Base-by-base conservation (phyloP, 2,113 vertebrate genomes). In the Pachyramphus minor region DNA sequence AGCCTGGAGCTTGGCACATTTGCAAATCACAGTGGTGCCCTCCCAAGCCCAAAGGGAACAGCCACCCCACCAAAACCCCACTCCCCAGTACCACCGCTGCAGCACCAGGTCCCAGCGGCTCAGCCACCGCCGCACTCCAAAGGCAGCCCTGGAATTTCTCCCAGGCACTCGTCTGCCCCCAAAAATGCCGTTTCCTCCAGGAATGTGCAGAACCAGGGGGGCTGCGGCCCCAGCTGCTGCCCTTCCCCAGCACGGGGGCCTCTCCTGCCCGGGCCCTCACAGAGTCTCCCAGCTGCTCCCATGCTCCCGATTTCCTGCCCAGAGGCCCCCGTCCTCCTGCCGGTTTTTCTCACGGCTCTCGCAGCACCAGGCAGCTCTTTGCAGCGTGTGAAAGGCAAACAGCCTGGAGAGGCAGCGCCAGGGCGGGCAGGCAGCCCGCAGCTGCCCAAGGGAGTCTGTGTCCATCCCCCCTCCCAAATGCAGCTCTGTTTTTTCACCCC, bases 281-380 rank as follows among this genome's bases (percentile, higher is more conserved):
- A 53, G 86, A 3, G 1, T 94, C 90, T 84, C 95, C 88, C 90
- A 89, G 95, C 95, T 94, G 97, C 96, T 98, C 98, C 96, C 97
- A 98, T 98, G 97, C 96, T 98, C 95, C 96, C 74, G n/a, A 82
- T 95, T 97, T 97, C 97, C 97, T 96, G 97, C 95, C 89, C 25
- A 3, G 93, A 92, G 94, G 95, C 97, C 96, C 95, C 95, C 45
- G 76, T 96, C 97, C 97, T 97, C 96, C 93, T 56, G 89, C 81
- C 73, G 93, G 81, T 72, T 98, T 98, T 98, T 98, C 98, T 98
- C 98, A 98, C 97, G 97, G 94, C 95, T 97, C 84, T 93, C 37
- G 0, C 37, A 95, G 95, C 96, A 94, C 95, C 97, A 81, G 83
- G 96, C 56, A 69, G 64, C 52, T 95, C 83, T 74, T 82, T 88